Conservation (phyloP, 2,797 vertebrate genomes). For the Gouania willdenowi region DNA sequence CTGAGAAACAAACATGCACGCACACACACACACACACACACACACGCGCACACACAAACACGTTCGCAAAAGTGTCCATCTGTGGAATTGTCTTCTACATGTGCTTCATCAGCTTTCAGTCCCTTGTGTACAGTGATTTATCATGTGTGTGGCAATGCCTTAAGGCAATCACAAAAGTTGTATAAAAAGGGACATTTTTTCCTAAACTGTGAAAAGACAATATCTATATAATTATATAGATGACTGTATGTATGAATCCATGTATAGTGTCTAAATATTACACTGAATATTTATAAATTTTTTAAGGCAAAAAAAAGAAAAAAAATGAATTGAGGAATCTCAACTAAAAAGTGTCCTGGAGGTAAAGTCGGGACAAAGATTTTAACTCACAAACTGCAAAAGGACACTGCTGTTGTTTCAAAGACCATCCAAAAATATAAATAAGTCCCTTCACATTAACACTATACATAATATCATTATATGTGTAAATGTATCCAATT, state of each 20-base stretch:
- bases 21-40: conserved; percentile 29
- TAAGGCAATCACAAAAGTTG: conserved; percentile 77
- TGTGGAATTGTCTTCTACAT: conserved; percentile 84
- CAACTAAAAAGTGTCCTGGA: conserved; percentile 56
- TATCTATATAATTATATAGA: conserved; percentile 77
- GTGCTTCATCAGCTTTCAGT: conserved; percentile 80
- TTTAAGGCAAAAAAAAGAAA: conserved; percentile 58
- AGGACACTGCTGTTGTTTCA: conserved; percentile 95
- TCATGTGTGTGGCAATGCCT: conserved; percentile 71
- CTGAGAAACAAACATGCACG: conserved; percentile 7
- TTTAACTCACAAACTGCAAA: conserved; percentile 67
- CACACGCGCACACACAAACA: conserved; percentile 27
- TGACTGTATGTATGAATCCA: conserved; percentile 75
- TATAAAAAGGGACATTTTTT: conserved; percentile 83
- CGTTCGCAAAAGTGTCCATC: conserved; percentile 72
- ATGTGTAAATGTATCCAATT: conserved; percentile 99
- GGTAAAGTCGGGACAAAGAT: conserved; percentile 43
- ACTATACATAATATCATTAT: conserved; percentile 93
- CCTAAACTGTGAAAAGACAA: conserved; percentile 80
- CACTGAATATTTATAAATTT: conserved; percentile 83
- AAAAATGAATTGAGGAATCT: conserved; percentile 49
- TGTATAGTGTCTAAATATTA: conserved; percentile 83
- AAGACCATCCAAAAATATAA: conserved; percentile 62
- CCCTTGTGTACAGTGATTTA: conserved; percentile 77
- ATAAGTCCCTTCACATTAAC: conserved; percentile 87